Conservation (phyloP, 2,113 vertebrate genomes). For the Eclectus roratus region DNA sequence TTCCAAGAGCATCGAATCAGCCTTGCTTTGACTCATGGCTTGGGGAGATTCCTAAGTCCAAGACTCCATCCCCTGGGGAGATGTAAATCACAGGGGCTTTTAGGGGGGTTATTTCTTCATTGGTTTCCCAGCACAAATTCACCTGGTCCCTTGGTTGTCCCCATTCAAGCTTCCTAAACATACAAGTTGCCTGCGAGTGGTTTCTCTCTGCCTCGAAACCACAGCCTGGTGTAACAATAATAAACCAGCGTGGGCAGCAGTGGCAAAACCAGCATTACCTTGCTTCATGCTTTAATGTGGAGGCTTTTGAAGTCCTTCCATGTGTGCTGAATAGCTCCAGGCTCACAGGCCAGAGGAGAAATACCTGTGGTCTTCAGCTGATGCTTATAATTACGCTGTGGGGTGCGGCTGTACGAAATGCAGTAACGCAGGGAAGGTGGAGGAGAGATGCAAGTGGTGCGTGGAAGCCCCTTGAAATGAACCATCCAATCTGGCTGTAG, state of each 20-base stretch:
- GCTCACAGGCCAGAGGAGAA: not conserved
- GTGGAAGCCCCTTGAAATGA: not conserved
- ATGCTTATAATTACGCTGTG: not conserved
- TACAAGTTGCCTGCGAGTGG: fast-evolving
- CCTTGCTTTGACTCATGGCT: fast-evolving
- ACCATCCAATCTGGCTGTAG: not conserved
- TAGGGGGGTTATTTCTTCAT: fast-evolving
- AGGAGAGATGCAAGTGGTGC: fast-evolving
- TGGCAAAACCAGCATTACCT: not conserved
- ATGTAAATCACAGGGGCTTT: not conserved
- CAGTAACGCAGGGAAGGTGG: too few relatives aligned
- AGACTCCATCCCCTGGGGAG: not conserved
- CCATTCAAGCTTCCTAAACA: not conserved
- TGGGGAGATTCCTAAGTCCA: fast-evolving
- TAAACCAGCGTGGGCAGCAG: not conserved
- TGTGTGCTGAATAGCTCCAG: fast-evolving
- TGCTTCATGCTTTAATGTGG: fast-evolving
- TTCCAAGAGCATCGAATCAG: not conserved
- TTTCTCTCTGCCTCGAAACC: not conserved
- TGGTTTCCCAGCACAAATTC: not conserved
- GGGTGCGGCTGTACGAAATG: fast-evolving
- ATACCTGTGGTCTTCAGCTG: not conserved
- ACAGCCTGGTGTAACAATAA: not conserved
- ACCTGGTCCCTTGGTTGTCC: not conserved
- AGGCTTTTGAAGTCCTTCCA: not conserved